These are phyloP conservation scores for Hepsetus odoe DNA, from an alignment of 2,113 vertebrate genomes.

Conservation along the genomic window DNA sequence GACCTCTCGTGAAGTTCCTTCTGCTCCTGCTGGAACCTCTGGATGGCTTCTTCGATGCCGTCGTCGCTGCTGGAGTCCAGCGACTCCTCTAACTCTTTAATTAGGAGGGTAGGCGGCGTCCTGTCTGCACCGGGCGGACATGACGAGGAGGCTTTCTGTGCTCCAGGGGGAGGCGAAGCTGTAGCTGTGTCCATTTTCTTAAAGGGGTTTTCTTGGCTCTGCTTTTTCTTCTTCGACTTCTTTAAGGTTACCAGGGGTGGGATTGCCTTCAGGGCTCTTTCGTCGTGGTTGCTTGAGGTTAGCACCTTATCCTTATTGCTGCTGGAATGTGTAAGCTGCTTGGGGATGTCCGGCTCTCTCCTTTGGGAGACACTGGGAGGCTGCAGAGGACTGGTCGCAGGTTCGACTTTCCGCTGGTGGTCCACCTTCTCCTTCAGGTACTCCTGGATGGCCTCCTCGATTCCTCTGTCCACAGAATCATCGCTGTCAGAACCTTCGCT, in stretches of 20 bases:
- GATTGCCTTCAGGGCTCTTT: conserved; percentile 57
- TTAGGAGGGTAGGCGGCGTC: conserved; percentile 36
- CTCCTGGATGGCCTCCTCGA: conserved; percentile 95
- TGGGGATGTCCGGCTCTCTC: conserved; percentile 57
- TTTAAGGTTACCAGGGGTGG: conserved; percentile 52
- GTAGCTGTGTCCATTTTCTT: conserved; percentile 58
- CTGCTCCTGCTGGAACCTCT: conserved; percentile 87
- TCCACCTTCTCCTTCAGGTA: conserved; percentile 88
- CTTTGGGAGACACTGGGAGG: conserved; percentile 59
- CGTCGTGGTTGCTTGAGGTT: conserved; percentile 61
- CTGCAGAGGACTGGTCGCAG: conserved; percentile 41
- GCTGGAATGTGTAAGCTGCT: conserved; percentile 56
- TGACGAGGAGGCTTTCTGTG: conserved; percentile 43
- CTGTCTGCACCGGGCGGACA: conserved; percentile 41
- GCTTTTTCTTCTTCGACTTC: conserved; percentile 68
- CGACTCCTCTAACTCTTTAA: conserved; percentile 60
- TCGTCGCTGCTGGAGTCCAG: conserved; percentile 70
- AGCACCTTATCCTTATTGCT: conserved; percentile 56
- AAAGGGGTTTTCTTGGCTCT: conserved; percentile 59
- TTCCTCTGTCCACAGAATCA: conserved; percentile 90
- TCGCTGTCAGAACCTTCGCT: conserved; percentile 87
- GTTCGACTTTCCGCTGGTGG: conserved; percentile 72
- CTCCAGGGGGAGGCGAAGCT: conserved; percentile 45
- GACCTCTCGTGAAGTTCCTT: conserved; percentile 58
- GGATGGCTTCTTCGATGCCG: conserved; percentile 86